A percentile compares a stretch with the other conserved stretches of the same genome.
These are phyloP conservation scores for Gila robusta DNA, from an alignment of 2,797 vertebrate species.

Conservation along the genomic window DNA sequence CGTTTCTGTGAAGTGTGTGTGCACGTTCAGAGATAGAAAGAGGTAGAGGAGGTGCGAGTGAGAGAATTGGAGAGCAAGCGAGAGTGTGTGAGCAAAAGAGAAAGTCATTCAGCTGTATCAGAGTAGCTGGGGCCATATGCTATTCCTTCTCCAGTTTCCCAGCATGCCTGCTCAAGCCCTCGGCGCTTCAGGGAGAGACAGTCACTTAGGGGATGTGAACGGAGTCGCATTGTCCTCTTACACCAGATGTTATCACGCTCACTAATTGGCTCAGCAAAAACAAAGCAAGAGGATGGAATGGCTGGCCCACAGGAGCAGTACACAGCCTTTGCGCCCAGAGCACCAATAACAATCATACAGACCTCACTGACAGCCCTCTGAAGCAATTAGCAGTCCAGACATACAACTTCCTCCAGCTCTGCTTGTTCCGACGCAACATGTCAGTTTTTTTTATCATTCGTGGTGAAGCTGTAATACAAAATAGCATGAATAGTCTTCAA, in stretches of 20 bases:
- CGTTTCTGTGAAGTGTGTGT: constrained; percentile 33
- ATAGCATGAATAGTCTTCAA: constrained; percentile 18
- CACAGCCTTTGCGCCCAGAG: constrained; percentile 30
- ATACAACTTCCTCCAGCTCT: constrained; percentile 38
- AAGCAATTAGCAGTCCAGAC: constrained; percentile 45
- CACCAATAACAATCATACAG: constrained; percentile 48
- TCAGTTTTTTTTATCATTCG: constrained; percentile 8
- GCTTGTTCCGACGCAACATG: constrained; percentile 18
- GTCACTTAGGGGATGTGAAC: constrained; percentile 67
- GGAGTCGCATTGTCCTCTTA: constrained; percentile 77
- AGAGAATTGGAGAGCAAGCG: constrained; percentile 5
- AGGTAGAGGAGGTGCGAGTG: neutral
- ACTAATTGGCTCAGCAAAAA: constrained; percentile 82
- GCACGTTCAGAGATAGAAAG: constrained; percentile 29
- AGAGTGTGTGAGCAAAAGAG: constrained; percentile 19
- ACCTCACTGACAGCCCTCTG: constrained; percentile 36
- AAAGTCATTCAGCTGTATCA: constrained; percentile 67
- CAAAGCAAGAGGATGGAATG: constrained; percentile 79
- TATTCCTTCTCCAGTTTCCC: constrained; percentile 73
- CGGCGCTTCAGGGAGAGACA: constrained; percentile 56
- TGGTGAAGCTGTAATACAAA: constrained; percentile 10
- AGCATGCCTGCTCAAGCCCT: constrained; percentile 64
- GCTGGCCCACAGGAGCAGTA: constrained; percentile 53
- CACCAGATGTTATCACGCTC: constrained; percentile 77
- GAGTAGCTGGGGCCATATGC: constrained; percentile 75